phyloP scores from a whole-genome alignment of 2,888 invertebrate genomes.

The Serrognathus titanus region DNA sequence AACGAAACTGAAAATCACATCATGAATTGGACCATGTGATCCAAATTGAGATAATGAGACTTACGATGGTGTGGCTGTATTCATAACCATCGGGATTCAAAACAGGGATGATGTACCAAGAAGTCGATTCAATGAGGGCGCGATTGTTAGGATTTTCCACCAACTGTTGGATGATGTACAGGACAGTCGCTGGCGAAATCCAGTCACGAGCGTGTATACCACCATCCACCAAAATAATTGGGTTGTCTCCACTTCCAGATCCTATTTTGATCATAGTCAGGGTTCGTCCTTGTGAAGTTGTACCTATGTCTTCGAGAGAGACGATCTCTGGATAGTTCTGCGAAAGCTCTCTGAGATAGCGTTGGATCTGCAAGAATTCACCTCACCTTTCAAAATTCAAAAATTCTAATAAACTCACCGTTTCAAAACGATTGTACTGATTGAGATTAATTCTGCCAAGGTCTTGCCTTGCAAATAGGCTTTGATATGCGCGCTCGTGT shows the following conservation, averaged over 20 bases:
- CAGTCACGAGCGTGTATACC: slow-evolving; percentile 68
- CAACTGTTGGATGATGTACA: slow-evolving; percentile 64
- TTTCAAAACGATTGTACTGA: slow-evolving; percentile 48
- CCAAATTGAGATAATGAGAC: slow-evolving; percentile 24
- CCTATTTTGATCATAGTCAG: slow-evolving; percentile 62
- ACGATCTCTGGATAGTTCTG: slow-evolving; percentile 52
- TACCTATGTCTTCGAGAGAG: slow-evolving; percentile 55
- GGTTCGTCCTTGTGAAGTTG: slow-evolving; percentile 57
- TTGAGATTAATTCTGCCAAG: slow-evolving; percentile 44
- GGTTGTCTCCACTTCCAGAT: slow-evolving; percentile 53
- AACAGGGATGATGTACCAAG: slow-evolving; percentile 65
- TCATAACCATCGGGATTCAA: slow-evolving; percentile 73
- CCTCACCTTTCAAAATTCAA: background rate
- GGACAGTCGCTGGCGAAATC: slow-evolving; percentile 64
- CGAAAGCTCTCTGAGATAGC: slow-evolving; percentile 51
- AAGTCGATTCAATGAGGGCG: slow-evolving; percentile 57
- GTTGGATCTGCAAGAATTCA: slow-evolving; percentile 29
- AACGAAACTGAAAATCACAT: slow-evolving; percentile 20
- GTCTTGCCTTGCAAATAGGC: slow-evolving; percentile 38
- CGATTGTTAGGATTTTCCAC: slow-evolving; percentile 56
- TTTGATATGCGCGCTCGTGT: slow-evolving; percentile 15
- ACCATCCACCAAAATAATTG: slow-evolving; percentile 59
- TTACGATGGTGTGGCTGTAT: slow-evolving; percentile 52
- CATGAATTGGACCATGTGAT: slow-evolving; percentile 33
- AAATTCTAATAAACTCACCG: slow-evolving; percentile 26